Percentiles rank a stretch among this genome's conserved stretches.
These are phyloP conservation scores for Panurus biarmicus DNA, from an alignment of 2,113 vertebrate species.

Conservation along the genomic window DNA sequence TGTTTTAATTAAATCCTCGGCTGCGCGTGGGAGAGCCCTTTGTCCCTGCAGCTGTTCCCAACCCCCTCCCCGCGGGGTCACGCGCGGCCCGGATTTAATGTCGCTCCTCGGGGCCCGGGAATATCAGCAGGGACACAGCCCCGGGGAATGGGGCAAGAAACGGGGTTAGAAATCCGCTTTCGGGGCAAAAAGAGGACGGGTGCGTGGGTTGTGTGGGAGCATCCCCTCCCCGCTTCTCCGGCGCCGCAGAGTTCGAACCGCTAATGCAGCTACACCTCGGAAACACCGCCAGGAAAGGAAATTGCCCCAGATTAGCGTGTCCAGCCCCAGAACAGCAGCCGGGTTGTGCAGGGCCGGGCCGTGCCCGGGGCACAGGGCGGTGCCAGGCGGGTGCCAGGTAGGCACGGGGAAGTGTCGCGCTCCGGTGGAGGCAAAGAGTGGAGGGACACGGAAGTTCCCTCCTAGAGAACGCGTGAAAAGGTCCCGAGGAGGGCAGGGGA, in stretches of 20 bases:
- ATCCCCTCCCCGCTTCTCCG: too few relatives aligned
- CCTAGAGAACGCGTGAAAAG: neutral
- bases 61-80: neutral
- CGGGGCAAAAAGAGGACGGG: neutral
- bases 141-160: fast-evolving
- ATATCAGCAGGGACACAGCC: neutral
- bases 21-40: neutral
- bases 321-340: fast-evolving
- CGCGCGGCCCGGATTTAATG: neutral
- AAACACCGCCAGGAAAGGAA: fast-evolving
- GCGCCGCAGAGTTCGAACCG: neutral
- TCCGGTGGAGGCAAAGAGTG: neutral
- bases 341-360: neutral
- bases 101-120: neutral
- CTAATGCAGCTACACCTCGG: neutral
- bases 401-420: neutral
- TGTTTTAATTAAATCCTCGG: neutral
- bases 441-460: neutral
- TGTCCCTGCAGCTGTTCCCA: neutral
- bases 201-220: fast-evolving
- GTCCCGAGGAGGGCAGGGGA: neutral
- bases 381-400: neutral
- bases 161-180: neutral
- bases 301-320: fast-evolving
- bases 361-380: neutral